Evolutionary conservation across 2,797 vertebrate species (phyloP), one percentile per base, ranked within the genome.

Genomic region (Epinephelus coioides): DNA sequence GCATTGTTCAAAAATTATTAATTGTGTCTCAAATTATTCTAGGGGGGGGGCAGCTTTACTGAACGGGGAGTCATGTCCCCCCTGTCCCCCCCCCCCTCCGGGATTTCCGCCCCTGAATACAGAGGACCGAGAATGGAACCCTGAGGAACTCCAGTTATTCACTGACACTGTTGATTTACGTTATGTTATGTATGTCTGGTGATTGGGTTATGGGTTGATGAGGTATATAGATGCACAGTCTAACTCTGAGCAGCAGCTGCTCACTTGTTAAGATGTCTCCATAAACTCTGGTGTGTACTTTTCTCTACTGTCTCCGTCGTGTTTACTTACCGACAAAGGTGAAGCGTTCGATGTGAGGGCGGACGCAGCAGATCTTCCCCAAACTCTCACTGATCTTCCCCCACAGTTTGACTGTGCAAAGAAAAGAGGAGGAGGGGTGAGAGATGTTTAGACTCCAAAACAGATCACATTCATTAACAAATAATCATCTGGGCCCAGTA

Each of bases 331-430:
- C 98, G 13, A 99, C 97, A 54, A 99, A 99, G 43, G 98, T 97
- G 93, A 99, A 98, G 72, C 96, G 97, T 3, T 99, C 98, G 71
- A 97, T 96, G 2, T 97, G 96, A 0, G 98, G 98, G 15, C 98
- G 97, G 18, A 96, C 97, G 0, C 98, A 99, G 92, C 98, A 99
- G 87, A 99, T 98, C 82, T 96, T 96, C 76, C 97, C 97, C 81
- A 99, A 79, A 85, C 95, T 98, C 89, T 99, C 98, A 12, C 97
- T 97, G 87, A 99, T 93, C 87, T 99, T 99, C 69, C 97, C 97
- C 94, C 97, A 95, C 80, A 99, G 94, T 88, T 98, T 98, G 89
- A 97, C 98, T 99, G 76, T 5, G 75, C 13, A 76, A 19, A 65
- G 18, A 74, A 12, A 53, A n/a, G 53, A 69, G 2, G 25, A 55